phyloP scores from a whole-genome alignment of 2,888 invertebrate species.

The Tinea trinotella region DNA sequence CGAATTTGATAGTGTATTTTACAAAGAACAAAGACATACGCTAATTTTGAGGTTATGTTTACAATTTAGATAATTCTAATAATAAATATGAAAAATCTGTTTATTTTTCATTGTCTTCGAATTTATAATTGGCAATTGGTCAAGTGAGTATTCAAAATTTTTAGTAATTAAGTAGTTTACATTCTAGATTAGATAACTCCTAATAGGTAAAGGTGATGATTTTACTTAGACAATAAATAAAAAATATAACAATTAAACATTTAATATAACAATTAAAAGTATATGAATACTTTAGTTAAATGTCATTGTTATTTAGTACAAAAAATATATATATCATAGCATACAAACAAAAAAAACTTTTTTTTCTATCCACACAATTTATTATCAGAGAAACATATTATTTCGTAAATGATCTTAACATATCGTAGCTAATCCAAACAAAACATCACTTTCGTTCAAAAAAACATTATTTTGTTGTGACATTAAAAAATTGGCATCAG shows the following conservation, averaged over 20 bases:
- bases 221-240: no score
- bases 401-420: neutral
- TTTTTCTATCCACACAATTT: no score
- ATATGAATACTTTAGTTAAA: no score
- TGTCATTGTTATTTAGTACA: no score
- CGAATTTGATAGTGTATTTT: neutral
- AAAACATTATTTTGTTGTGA: neutral
- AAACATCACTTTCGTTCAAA: neutral
- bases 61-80: neutral
- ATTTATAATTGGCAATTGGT: neutral
- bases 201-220: no score
- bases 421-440: neutral
- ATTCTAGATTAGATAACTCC: no score
- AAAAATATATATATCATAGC: no score
- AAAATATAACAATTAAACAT: no score
- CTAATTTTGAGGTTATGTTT: neutral
- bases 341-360: no score
- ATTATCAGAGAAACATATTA: neutral
- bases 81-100: neutral
- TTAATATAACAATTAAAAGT: no score
- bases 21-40: neutral
- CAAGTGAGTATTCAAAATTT: constrained; percentile 5
- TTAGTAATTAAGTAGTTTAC: no score
- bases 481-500: neutral
- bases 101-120: neutral